These are phyloP conservation scores for Halocynthia roretzi DNA, from an alignment of 23 tunicate genomes.

Conservation along the genomic window DNA sequence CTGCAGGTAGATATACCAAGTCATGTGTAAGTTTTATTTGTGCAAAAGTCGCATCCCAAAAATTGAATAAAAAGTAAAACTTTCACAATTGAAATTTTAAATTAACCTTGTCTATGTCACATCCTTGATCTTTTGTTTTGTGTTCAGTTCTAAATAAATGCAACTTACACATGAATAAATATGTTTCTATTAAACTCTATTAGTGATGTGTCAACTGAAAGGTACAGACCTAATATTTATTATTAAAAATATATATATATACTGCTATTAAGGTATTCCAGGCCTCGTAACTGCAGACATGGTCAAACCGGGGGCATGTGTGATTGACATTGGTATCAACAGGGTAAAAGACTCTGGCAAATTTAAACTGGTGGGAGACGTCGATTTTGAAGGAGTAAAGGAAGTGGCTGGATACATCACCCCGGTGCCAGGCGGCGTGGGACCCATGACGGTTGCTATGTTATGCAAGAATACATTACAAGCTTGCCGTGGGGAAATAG, in stretches of 20 bases:
- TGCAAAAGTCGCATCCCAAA: too few relatives aligned
- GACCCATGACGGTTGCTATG: conserved; percentile 98
- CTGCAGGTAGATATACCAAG: conserved; percentile 50
- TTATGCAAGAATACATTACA: conserved; percentile 75
- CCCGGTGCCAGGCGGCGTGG: conserved; percentile 99
- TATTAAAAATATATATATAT: background rate
- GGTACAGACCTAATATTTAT: background rate
- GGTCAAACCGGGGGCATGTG: conserved; percentile 87
- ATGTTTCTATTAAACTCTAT: too few relatives aligned
- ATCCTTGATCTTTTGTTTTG: background rate
- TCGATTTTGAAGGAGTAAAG: conserved; percentile 81
- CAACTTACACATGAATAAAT: background rate
- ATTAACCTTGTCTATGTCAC: background rate
- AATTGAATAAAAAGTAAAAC: too few relatives aligned
- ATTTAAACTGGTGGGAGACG: conserved; percentile 89
- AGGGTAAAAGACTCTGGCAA: conserved; percentile 66
- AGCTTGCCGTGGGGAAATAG: conserved; percentile 43
- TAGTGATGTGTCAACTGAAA: too few relatives aligned
- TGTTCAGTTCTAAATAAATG: background rate
- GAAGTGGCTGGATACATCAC: conserved; percentile 92
- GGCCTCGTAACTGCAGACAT: conserved; percentile 84
- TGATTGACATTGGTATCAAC: conserved; percentile 94
- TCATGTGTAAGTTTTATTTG: too few relatives aligned
- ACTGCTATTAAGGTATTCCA: conserved; percentile 49
- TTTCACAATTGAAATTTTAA: too few relatives aligned